Evolutionary conservation across 2,888 invertebrate genomes (phyloP).

Genomic region (Clepsis dumicolana): DNA sequence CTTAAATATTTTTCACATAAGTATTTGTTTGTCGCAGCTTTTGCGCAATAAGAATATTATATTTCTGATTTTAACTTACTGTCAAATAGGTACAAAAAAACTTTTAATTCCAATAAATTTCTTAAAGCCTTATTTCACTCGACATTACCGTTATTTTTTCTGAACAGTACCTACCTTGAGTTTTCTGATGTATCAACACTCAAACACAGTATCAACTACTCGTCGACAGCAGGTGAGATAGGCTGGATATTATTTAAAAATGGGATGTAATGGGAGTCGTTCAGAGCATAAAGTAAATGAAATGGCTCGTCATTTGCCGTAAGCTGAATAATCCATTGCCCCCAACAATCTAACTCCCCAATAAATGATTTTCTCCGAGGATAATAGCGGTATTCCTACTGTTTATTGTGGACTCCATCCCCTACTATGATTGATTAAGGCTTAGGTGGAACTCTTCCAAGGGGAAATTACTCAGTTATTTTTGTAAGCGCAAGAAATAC

Average conservation of each 20-base stretch:
- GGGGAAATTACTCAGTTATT: constrained; percentile 70
- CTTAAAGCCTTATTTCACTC: no score
- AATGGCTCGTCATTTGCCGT: constrained; percentile 36
- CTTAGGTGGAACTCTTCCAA: constrained; percentile 72
- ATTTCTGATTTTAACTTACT: no score
- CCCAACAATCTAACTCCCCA: constrained; percentile 60
- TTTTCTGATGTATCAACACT: not conserved
- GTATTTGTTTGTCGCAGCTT: no score
- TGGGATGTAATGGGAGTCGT: constrained; percentile 1
- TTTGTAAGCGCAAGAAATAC: constrained; percentile 47
- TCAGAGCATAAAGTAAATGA: constrained; percentile 26
- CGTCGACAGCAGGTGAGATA: not conserved
- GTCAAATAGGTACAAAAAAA: no score
- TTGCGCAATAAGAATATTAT: no score
- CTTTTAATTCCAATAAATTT: no score
- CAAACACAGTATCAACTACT: not conserved
- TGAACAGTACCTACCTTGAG: no score
- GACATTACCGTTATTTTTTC: not conserved
- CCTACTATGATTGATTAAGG: constrained; percentile 74
- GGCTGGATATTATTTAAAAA: constrained; percentile 7
- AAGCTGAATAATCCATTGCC: constrained; percentile 62
- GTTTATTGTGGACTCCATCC: constrained; percentile 74
- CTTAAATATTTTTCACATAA: no score
- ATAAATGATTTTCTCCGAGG: constrained; percentile 71
- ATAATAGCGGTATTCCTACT: constrained; percentile 70